Base-by-base conservation (phyloP, 2,113 vertebrate species). In the Lepus europaeus region DNA sequence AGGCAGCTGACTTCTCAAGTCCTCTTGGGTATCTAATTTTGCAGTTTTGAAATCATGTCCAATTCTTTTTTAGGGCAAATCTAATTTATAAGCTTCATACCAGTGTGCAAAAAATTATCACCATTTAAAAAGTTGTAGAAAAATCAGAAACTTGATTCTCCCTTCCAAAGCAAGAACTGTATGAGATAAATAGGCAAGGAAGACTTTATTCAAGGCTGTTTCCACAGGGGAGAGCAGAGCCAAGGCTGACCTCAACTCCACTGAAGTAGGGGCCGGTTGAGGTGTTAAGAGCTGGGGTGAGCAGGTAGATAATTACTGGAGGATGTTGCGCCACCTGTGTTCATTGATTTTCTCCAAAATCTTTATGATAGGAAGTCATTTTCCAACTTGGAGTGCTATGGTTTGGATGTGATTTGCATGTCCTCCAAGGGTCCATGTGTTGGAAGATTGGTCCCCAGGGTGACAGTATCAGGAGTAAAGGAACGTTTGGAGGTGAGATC, bases 141-240 rank as follows among this genome's bases (percentile, higher is more conserved):
- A 63, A 68, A 33, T 53, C 68, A 66, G 64, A 78, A 84, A 83
- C 33, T 49, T 59, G 23, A 73, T 79, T 51, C 29, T 78, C 16
- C 45, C 70, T 92, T 80, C 33, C 86, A 68, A 73, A 92, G 45
- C 17, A 79, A 95, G 79, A 89, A 80, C 2, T 27, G 17, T 9
- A 12, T 17, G 22, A 79, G 77, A 59, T 59, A 59, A 79, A 80
- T 4, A 68, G 39, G 33, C 14, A 88, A 82, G 19, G 53, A 82
- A 53, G 68, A 64, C 17, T 66, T 72, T 66, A 33, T 49, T 73
- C 16, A 86, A 86, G 68, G 45, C 8, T 83, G n/a, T 4, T 27
- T 25, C 23, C 76, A n/a, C 20, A 70, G 45, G n/a, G 22, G 25
- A 31, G 27, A 29, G 7, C 14, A 27, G 53, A 25, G 66, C 68